phyloP scores from a whole-genome alignment of 2,888 invertebrate genomes.

The Diaprepes abbreviatus region DNA sequence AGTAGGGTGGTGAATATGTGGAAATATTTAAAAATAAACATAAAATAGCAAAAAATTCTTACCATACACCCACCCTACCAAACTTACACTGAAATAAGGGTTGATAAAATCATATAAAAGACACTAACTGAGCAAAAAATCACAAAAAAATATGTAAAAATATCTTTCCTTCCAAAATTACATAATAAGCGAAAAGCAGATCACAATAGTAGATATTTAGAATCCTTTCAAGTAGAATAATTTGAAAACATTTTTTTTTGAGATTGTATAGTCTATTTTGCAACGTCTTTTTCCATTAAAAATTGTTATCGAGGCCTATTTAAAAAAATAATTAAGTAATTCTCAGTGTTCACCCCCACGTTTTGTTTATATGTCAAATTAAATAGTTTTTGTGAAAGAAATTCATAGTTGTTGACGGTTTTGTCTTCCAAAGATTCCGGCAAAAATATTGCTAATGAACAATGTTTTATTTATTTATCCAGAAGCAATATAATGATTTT shows the following conservation, averaged over 20 bases:
- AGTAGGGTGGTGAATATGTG: conserved; percentile 62
- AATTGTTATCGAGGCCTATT: too few species aligned
- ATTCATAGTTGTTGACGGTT: too few species aligned
- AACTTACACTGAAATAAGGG: conserved; percentile 61
- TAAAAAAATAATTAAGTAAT: too few species aligned
- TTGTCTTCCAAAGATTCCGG: too few species aligned
- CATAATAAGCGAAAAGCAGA: conserved; percentile 28
- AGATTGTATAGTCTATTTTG: neutral
- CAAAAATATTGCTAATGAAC: too few species aligned
- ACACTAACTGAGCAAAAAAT: conserved; percentile 38
- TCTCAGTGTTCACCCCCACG: too few species aligned
- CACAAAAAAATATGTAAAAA: conserved; percentile 21
- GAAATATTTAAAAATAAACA: conserved; percentile 36
- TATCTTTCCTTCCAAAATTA: conserved; percentile 18
- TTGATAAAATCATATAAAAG: conserved; percentile 34
- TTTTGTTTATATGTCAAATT: too few species aligned
- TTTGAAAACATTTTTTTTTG: conserved; percentile 1
- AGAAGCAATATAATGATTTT: too few species aligned
- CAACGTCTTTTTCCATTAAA: neutral
- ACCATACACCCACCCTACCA: conserved; percentile 67
- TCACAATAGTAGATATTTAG: conserved; percentile 36
- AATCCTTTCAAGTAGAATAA: neutral
- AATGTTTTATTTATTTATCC: too few species aligned
- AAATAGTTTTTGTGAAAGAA: too few species aligned
- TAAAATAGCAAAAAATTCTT: conserved; percentile 48